A percentile compares a stretch with the other conserved stretches of the same genome.
These are phyloP conservation scores for Trichacis sp. DNA, from an alignment of 2,888 invertebrate genomes.

Conservation along the genomic window DNA sequence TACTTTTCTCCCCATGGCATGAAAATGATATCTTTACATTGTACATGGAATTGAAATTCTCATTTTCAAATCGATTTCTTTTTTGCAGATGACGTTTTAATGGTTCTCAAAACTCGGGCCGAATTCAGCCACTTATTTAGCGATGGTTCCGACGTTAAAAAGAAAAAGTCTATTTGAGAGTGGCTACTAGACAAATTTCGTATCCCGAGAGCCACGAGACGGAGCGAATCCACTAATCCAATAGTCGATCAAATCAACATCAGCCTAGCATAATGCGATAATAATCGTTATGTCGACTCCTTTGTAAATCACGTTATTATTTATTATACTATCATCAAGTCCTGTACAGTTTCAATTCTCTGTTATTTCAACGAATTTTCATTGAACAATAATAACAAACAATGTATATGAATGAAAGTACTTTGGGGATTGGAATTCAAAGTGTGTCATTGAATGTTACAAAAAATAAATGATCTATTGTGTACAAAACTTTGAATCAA, in stretches of 20 bases:
- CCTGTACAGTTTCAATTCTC: neutral
- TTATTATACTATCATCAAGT: neutral
- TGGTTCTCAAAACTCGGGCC: constrained; percentile 73
- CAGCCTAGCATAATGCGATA: constrained; percentile 11
- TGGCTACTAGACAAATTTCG: constrained; percentile 49
- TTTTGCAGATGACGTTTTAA: constrained; percentile 73
- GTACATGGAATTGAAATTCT: too few species aligned
- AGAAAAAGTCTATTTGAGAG: constrained; percentile 66
- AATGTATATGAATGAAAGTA: too few species aligned
- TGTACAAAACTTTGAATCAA: too few species aligned
- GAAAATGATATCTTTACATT: too few species aligned
- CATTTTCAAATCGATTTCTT: neutral
- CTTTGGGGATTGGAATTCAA: too few species aligned
- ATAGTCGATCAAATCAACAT: constrained; percentile 11
- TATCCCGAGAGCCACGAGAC: constrained; percentile 42
- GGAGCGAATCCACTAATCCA: constrained; percentile 50
- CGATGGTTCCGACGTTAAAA: constrained; percentile 50
- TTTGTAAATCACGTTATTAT: neutral
- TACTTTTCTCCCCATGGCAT: too few species aligned
- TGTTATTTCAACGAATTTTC: too few species aligned
- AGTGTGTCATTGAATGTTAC: too few species aligned
- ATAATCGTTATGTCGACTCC: neutral
- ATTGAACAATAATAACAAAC: too few species aligned
- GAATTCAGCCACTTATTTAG: constrained; percentile 74
- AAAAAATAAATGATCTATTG: too few species aligned